Base-by-base conservation (phyloP, 1,140 invertebrate species). In the Delia radicum region DNA sequence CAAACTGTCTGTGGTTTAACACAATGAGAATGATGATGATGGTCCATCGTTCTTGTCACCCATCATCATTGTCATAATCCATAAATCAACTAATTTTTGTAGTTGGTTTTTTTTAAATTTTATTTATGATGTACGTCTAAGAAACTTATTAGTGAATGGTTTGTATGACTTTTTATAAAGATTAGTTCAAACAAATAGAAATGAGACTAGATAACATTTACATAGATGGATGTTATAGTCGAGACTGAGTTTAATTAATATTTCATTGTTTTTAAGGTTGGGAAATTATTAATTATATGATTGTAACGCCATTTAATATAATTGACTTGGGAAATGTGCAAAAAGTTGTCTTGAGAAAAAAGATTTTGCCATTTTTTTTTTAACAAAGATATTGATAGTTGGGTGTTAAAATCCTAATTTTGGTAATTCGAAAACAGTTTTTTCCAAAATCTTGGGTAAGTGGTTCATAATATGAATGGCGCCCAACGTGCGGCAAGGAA, bases 71-170 rank as follows among this genome's bases (percentile, higher is more conserved):
- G 65, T 69, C 65, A 69, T 69, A 69, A 69, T 21, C 65, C 29
- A 37, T 69, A 69, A 69, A 69, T 69, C 65, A 69, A 69, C 65
- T 69, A 69, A 69, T 69, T 69, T 69, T 69, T 33, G n/a, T 12
- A 13, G 18, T 67, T 67, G 31, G n/a, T 33, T 69, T 15, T 33
- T 69, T 65, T 8, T 65, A 7, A n/a, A 6, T 4, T 4, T 24
- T 62, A 21, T 31, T 10, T n/a, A 6, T 67, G 27, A 18, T 28
- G n/a, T 31, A 31, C 31, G 28, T 67, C 29, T 67, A 29, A 67
- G 63, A 67, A 31, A 18, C 18, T 18, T 33, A 2, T 67, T 67
- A n/a, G 13, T 2, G 26, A 12, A 7, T 29, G 63, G 4, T 31
- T 8, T 67, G 15, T 18, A 5, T 31, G 12, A 31, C 8, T n/a